These are phyloP conservation scores for Drosophila prolongata DNA, from an alignment of 2,888 invertebrate genomes.

Conservation along the genomic window DNA sequence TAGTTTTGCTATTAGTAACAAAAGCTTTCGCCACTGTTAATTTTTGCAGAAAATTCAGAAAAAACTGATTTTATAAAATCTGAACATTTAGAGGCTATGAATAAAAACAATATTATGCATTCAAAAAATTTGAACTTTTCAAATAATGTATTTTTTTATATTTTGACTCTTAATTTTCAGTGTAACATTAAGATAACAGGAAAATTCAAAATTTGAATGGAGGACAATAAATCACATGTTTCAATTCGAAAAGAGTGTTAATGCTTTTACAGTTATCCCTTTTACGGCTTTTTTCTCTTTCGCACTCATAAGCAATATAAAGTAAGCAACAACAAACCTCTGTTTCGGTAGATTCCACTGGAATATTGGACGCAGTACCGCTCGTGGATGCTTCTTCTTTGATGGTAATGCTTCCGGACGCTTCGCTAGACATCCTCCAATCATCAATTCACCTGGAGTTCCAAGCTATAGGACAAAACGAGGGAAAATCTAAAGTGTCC, in stretches of 20 bases:
- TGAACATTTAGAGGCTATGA: too few relatives aligned
- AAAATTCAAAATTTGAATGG: not conserved
- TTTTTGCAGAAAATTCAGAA: too few relatives aligned
- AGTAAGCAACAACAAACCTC: conserved; percentile 8
- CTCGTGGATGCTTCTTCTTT: conserved; percentile 42
- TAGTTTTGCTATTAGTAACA: too few relatives aligned
- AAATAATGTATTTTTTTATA: too few relatives aligned
- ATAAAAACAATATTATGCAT: too few relatives aligned
- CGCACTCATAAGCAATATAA: not conserved
- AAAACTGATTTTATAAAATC: too few relatives aligned
- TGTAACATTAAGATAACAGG: not conserved
- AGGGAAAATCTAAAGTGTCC: not conserved
- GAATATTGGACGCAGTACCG: conserved; percentile 34
- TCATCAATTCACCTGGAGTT: conserved; percentile 1
- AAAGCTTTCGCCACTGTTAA: too few relatives aligned
- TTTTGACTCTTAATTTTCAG: not conserved
- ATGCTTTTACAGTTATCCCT: conserved; percentile 3
- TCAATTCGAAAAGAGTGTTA: not conserved
- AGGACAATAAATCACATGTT: not conserved
- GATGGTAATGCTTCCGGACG: conserved; percentile 32
- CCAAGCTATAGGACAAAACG: not conserved
- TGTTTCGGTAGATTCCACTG: conserved; percentile 26
- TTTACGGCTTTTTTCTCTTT: not conserved
- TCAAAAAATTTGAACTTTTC: too few relatives aligned
- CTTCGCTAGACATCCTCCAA: conserved; percentile 48